Base-by-base conservation (phyloP, 2,888 invertebrate genomes). In the Bedellia somnulentella region DNA sequence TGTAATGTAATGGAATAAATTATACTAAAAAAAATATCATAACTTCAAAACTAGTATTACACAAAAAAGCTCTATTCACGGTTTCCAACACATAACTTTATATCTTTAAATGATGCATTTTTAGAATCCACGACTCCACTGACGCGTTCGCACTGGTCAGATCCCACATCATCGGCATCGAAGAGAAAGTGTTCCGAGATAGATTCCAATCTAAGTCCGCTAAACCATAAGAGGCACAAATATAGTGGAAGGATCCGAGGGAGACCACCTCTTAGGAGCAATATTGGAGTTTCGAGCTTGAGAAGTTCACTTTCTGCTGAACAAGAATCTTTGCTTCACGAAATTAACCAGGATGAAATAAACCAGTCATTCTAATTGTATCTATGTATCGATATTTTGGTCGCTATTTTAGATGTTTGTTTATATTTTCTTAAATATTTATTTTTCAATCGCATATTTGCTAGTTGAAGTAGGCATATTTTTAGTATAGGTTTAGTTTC, bases 191-290 rank as follows among this genome's bases (percentile, higher is more conserved):
- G 49, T 10, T 52, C 55, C 1, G 66, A 67, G 6, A 40, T 63
- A 15, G 71, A 71, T 32, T 40, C 47, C 0, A 62, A 60, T 1
- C 30, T 45, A 3, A 75, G 75, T 35, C 76, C 77, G 0, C 31
- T 73, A 2, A 68, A 66, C 39, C 66, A 68, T 35, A 77, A 77
- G 35, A 53, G 61, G 5, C 57, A 64, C 13, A 75, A 66, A 29
- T 73, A 57, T 36, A 58, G 63, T 15, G 71, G 63, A 8, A 53
- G 64, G 34, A 70, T 77, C 30, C 42, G 52, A 15, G 70, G 70
- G 0, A 47, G 76, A 33, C 73, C 76, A 2, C 75, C 77, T 2
- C 40, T 77, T 9, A 48, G 6, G 5, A 14, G 30, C 2, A n/a
- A 16, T 4, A 11, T 9, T 5, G 24, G 51, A 2, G 60, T 64